phyloP scores from a whole-genome alignment of 2,113 vertebrate species.

The Lontra canadensis region DNA sequence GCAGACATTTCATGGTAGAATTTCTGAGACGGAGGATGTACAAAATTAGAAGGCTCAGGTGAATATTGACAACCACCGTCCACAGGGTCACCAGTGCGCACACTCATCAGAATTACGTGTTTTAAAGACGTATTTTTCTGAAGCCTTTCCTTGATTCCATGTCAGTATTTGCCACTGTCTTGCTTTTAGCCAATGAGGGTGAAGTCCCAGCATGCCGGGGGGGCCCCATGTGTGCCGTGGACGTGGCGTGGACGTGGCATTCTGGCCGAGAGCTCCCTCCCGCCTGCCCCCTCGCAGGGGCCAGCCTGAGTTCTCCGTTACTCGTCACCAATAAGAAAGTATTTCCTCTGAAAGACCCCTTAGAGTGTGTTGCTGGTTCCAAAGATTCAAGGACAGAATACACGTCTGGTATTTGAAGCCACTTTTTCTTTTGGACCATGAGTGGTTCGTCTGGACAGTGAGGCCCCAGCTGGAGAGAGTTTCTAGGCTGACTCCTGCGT shows the following conservation, averaged over 20 bases:
- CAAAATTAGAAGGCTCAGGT: neutral
- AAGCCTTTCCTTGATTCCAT: neutral
- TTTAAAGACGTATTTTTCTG: neutral
- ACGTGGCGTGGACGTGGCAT: accelerated
- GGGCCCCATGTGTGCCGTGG: neutral
- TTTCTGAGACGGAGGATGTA: neutral
- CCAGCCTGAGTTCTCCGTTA: neutral
- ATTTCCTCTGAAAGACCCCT: neutral
- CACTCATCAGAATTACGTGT: neutral
- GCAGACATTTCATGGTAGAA: neutral
- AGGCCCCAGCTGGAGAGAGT: neutral
- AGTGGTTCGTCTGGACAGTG: neutral
- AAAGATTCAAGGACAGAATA: neutral
- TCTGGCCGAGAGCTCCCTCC: neutral
- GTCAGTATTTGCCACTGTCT: neutral
- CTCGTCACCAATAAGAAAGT: accelerated
- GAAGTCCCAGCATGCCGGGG: neutral
- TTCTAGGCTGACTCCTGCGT: neutral
- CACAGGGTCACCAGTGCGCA: neutral
- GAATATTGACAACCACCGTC: neutral
- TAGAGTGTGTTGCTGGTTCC: neutral
- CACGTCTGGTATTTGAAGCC: neutral
- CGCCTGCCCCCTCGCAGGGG: neutral
- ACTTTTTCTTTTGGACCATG: neutral
- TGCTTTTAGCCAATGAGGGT: neutral